These are phyloP conservation scores for Acanthosepion lycidas DNA, from an alignment of 2,888 invertebrate species.

Conservation along the genomic window DNA sequence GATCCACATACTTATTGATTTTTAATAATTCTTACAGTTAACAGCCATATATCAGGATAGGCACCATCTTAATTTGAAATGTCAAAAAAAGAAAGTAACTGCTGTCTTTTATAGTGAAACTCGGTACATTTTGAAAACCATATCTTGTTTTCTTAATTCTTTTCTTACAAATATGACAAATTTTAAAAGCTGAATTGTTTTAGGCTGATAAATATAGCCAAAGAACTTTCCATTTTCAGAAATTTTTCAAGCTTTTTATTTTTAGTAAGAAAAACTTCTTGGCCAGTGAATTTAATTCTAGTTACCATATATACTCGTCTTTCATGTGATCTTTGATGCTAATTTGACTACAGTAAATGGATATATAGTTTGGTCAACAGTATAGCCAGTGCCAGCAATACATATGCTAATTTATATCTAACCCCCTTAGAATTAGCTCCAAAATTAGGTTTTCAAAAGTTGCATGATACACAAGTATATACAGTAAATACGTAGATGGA, in stretches of 20 bases:
- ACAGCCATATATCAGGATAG: background rate
- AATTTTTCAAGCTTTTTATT: background rate
- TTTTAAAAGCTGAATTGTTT: background rate
- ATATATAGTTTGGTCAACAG: too few relatives aligned
- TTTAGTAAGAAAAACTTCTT: background rate
- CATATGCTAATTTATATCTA: too few relatives aligned
- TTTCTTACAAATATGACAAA: constrained; percentile 12
- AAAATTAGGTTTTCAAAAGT: too few relatives aligned
- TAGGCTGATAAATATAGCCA: background rate
- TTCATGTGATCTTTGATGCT: too few relatives aligned
- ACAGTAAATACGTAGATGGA: too few relatives aligned
- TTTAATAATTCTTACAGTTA: background rate
- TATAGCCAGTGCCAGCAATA: too few relatives aligned
- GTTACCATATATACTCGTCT: background rate
- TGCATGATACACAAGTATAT: too few relatives aligned
- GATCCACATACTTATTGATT: background rate
- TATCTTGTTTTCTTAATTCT: background rate
- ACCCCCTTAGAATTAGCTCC: too few relatives aligned
- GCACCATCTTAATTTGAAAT: constrained; percentile 15
- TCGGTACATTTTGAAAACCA: background rate
- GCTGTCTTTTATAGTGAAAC: background rate
- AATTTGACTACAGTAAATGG: too few relatives aligned
- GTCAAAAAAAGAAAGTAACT: background rate
- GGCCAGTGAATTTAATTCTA: background rate
- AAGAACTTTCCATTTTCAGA: too few relatives aligned